Base-by-base conservation (phyloP, 92 coral and sea anemone genomes). In the Epizoanthus ramosus region DNA sequence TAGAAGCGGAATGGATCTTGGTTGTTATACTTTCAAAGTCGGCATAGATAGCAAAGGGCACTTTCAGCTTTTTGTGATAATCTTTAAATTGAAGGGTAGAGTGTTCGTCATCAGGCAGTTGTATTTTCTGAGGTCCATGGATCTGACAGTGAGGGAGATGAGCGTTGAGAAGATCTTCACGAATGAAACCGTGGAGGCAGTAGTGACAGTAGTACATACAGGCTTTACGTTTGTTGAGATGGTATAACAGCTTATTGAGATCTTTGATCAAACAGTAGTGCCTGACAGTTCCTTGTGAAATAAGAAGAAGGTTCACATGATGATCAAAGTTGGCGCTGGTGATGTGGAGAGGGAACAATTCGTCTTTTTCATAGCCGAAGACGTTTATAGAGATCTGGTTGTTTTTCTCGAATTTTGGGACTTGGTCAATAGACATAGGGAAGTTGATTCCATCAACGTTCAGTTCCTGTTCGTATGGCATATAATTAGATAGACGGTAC, bases 131-230 rank as follows among this genome's bases (percentile, higher is more conserved):
- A 12, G 83, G 83, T 16, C 85, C 85, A 33, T 88, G 69, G 8
- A 63, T 21, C 25, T 75, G 16, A 53, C 92, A 88, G 23, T 57
- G 73, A 17, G 87, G 90, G 56, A 86, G 71, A 22, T 90, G 91
- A 8, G 88, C 87, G 9, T 84, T 54, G 21, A 90, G 71, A 0
- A 87, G 87, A 33, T 87, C 87, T 70, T 84, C 45, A 16, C 92
- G 83, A 12, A 53, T 70, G 23, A 89, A 89, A 1, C 92, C 89
- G 21, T 85, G 87, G 9, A 85, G 77, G 28, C 89, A 89, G 64
- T 85, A 73, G 24, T 24, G 74, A 35, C 89, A 85, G 85, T 67
- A 63, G 68, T 19, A 88, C 81, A 67, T 84, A 24, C 37, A 47
- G 18, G 61, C 74, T 0, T 84, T 47, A 22, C 76, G 58, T 8